Evolutionary conservation across 1,140 invertebrate genomes (phyloP).

Genomic region (Pseudomyrmex pallidus): DNA sequence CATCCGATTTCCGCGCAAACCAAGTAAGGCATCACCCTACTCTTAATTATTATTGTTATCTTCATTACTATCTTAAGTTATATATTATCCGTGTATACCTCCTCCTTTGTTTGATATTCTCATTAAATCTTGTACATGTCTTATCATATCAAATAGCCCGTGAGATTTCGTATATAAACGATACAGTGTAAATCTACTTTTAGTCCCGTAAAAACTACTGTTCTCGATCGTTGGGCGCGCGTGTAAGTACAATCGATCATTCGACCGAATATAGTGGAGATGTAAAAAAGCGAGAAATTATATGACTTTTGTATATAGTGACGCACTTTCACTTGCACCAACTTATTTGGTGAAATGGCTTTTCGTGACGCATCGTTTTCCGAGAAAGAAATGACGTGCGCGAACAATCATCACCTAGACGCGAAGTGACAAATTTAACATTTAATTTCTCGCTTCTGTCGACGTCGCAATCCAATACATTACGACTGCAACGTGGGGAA

Average conservation of each 20-base stretch:
- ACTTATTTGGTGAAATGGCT: no score
- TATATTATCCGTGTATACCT: not conserved
- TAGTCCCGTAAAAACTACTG: conserved; percentile 7
- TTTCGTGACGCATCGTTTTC: no score
- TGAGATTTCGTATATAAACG: conserved; percentile 6
- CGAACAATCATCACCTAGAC: no score
- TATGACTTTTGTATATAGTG: no score
- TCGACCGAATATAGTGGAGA: conserved; percentile 11
- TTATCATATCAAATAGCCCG: not conserved
- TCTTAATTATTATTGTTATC: conserved; percentile 39
- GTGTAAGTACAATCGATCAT: conserved; percentile 68
- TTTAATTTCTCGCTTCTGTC: no score
- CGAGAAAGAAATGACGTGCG: no score
- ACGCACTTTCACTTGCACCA: no score
- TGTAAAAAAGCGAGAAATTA: not conserved
- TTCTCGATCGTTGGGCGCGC: not conserved
- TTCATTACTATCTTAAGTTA: conserved; percentile 7
- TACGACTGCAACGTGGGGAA: no score
- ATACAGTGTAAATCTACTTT: conserved; percentile 21
- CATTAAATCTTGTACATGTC: not conserved
- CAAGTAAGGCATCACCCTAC: conserved; percentile 11
- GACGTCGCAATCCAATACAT: no score
- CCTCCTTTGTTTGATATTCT: conserved; percentile 6
- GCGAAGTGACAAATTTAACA: no score
- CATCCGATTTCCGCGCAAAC: not conserved